Percentiles rank a stretch among this genome's conserved stretches.
These are phyloP conservation scores for Dendrocincla fuliginosa DNA, from an alignment of 2,797 vertebrate species.

Conservation along the genomic window DNA sequence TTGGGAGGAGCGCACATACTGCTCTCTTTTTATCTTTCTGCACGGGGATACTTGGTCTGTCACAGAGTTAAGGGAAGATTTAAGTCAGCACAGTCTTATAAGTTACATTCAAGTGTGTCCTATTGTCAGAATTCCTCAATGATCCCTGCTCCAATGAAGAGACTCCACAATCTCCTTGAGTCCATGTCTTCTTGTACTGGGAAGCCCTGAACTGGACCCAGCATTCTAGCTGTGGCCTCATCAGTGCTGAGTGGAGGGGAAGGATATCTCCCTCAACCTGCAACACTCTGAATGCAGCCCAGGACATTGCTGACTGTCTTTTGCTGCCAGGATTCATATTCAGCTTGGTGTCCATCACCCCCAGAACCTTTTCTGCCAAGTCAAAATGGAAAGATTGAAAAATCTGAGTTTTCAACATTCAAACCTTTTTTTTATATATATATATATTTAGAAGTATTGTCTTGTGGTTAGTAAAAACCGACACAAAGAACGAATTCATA, in stretches of 20 bases:
- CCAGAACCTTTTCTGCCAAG: not conserved
- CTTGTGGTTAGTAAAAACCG: not conserved
- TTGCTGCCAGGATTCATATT: fast-evolving
- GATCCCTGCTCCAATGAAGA: not conserved
- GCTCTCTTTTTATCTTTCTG: not conserved
- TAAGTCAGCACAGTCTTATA: not conserved
- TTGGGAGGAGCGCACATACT: not conserved
- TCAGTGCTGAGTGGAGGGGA: not conserved
- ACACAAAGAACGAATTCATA: not conserved
- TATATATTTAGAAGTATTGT: not conserved
- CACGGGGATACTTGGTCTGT: not conserved
- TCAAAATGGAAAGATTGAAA: not conserved
- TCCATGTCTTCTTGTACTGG: not conserved
- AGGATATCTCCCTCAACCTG: not conserved
- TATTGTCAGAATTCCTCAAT: not conserved
- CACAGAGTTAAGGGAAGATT: not conserved
- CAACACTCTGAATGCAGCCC: not conserved
- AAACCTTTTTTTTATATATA: no score
- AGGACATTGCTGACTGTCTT: not conserved
- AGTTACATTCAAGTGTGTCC: not conserved
- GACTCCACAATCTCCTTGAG: not conserved
- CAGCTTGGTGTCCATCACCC: not conserved
- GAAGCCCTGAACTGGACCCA: not conserved
- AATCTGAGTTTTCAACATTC: not conserved
- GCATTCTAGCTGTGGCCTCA: not conserved